Conservation (phyloP, 1,140 invertebrate species). For the Listronotus bonariensis region DNA sequence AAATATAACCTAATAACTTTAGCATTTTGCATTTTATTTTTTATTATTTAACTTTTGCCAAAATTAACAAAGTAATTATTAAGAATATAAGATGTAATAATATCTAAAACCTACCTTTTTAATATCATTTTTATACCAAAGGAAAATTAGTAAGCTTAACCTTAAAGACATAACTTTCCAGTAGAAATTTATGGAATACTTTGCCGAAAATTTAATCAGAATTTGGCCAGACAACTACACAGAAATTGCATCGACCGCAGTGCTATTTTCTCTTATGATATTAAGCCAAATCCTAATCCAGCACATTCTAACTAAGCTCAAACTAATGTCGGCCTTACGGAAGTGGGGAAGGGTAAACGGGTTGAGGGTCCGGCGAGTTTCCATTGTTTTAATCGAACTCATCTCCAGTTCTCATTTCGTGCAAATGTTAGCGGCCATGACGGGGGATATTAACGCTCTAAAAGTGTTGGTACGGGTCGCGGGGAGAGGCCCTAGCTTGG, state of each 20-base stretch:
- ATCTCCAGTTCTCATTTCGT: constrained; percentile 56
- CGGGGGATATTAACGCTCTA: constrained; percentile 54
- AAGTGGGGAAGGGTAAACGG: constrained; percentile 25
- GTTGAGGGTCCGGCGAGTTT: constrained; percentile 40
- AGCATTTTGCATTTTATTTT: no score
- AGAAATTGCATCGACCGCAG: constrained; percentile 36
- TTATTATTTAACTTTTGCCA: no score
- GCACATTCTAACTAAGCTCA: constrained; percentile 41
- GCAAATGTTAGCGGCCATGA: constrained; percentile 53
- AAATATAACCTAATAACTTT: no score
- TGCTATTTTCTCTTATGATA: constrained; percentile 43
- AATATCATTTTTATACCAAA: constrained; percentile 14
- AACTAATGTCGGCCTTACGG: constrained; percentile 39
- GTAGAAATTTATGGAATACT: constrained; percentile 26
- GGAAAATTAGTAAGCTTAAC: constrained; percentile 30
- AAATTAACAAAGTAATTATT: no score
- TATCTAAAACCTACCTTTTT: constrained; percentile 15
- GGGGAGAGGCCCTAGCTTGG: constrained; percentile 40
- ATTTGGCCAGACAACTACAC: constrained; percentile 28
- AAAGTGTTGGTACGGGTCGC: constrained; percentile 45
- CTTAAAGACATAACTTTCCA: constrained; percentile 19
- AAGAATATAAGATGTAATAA: no score
- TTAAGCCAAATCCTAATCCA: constrained; percentile 45
- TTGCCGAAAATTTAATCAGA: constrained; percentile 32
- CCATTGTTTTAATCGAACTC: constrained; percentile 57